Evolutionary conservation across 2,888 invertebrate species (phyloP).

Genomic region (Micoletzkya japonica): DNA sequence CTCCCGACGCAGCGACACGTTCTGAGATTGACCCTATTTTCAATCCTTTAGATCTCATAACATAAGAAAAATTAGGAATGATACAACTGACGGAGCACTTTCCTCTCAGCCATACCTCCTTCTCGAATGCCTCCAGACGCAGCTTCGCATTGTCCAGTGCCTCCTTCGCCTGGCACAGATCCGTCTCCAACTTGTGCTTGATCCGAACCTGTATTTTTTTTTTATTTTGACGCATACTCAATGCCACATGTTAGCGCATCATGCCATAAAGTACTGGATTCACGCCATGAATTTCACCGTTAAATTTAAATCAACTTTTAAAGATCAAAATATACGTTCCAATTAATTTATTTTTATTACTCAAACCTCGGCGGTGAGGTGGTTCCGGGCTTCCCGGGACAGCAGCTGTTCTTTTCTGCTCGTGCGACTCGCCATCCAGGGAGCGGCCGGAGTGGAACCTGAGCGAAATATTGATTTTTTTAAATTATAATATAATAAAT

Average conservation of each 20-base stretch:
- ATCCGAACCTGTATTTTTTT: conserved; percentile 20
- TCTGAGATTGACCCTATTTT: neutral
- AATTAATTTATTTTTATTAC: too few species aligned
- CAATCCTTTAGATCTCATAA: neutral
- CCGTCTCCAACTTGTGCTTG: conserved; percentile 22
- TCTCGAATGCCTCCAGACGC: conserved; percentile 8
- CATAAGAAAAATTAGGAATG: neutral
- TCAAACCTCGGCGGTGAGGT: conserved; percentile 24
- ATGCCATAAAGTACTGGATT: too few species aligned
- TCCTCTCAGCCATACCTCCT: conserved; percentile 14
- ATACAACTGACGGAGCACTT: neutral
- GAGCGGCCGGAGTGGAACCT: too few species aligned
- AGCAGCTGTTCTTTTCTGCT: conserved; percentile 13
- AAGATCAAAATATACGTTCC: too few species aligned
- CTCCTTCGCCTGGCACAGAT: conserved; percentile 17
- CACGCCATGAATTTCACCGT: too few species aligned
- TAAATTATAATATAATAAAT: too few species aligned
- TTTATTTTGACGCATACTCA: too few species aligned
- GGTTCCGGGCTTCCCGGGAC: conserved; percentile 26
- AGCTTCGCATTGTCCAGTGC: conserved; percentile 21
- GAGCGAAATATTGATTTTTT: too few species aligned
- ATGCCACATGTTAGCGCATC: too few species aligned
- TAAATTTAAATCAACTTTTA: too few species aligned
- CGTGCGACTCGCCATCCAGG: conserved; percentile 17
- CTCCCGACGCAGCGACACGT: neutral